Conservation (phyloP, 2,113 vertebrate genomes). For the Eudorcas thomsonii region DNA sequence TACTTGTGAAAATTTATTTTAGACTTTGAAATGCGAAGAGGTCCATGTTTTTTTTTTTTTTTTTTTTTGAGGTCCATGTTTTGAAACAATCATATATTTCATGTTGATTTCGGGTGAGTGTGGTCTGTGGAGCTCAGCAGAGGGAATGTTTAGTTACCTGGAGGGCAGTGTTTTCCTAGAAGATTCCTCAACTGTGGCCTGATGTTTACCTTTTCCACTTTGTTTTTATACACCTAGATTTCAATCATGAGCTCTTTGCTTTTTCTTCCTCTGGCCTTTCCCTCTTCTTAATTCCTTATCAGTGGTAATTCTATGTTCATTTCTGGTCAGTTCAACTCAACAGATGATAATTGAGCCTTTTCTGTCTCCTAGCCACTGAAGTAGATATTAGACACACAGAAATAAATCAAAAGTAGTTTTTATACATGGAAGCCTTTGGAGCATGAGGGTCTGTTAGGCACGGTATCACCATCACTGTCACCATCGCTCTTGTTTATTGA, state of each 20-base stretch:
- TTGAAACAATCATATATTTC: neutral
- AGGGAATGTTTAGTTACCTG: neutral
- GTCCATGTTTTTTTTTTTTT: neutral
- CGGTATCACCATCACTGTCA: neutral
- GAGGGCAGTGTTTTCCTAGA: neutral
- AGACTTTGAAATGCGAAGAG: neutral
- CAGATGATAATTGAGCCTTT: neutral
- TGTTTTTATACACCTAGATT: neutral
- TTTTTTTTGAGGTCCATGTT: neutral
- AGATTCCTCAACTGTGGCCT: neutral
- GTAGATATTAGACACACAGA: neutral
- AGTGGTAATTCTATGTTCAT: neutral
- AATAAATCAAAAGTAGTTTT: neutral
- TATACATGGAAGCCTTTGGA: neutral
- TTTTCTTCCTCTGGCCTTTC: neutral
- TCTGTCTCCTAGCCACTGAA: neutral
- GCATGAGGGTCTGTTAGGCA: neutral
- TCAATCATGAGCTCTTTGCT: neutral
- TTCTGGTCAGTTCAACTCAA: neutral
- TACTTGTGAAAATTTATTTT: neutral
- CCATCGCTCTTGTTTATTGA: neutral
- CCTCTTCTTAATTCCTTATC: neutral
- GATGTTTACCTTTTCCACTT: neutral
- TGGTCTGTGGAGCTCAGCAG: neutral
- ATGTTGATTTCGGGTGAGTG: neutral